phyloP scores from a whole-genome alignment of 2,113 vertebrate genomes.

The Bos indicus region DNA sequence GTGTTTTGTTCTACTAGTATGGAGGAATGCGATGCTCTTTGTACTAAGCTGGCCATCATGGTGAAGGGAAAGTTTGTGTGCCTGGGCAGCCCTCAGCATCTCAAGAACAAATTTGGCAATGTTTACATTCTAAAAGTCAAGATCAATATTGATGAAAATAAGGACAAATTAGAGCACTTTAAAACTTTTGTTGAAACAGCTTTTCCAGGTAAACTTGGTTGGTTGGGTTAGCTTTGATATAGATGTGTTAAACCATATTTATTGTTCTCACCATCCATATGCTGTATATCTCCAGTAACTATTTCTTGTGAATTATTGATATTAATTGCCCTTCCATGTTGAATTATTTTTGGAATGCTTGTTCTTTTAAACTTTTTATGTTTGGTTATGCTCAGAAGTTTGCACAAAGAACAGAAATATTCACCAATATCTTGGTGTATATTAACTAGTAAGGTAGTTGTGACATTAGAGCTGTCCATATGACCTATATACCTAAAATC shows the following conservation, averaged over 20 bases:
- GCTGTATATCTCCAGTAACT: not conserved
- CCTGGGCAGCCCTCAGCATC: slow-evolving; percentile 94
- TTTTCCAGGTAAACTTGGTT: slow-evolving; percentile 86
- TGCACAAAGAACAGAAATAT: not conserved
- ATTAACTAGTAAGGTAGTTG: not conserved
- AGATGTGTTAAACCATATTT: not conserved
- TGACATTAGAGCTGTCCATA: not conserved
- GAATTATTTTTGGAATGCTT: not conserved
- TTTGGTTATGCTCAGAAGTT: not conserved
- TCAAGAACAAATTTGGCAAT: slow-evolving; percentile 97
- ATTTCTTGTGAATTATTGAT: not conserved
- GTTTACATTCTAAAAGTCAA: slow-evolving; percentile 93
- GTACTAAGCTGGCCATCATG: slow-evolving; percentile 95
- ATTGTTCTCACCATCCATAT: not conserved
- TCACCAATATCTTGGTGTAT: not conserved
- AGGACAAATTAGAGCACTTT: slow-evolving; percentile 82
- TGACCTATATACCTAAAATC: not conserved
- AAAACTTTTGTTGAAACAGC: slow-evolving; percentile 90
- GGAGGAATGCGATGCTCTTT: slow-evolving; percentile 96
- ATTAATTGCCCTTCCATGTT: not conserved
- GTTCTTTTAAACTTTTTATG: not conserved
- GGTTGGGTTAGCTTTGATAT: not conserved
- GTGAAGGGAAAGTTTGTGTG: slow-evolving; percentile 95
- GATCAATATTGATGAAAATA: slow-evolving; percentile 65
- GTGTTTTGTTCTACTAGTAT: slow-evolving; percentile 81